A percentile compares a stretch with the other conserved stretches of the same genome.
Conservation (phyloP, 2,113 vertebrate species). For the Corythoichthys intestinalis region DNA sequence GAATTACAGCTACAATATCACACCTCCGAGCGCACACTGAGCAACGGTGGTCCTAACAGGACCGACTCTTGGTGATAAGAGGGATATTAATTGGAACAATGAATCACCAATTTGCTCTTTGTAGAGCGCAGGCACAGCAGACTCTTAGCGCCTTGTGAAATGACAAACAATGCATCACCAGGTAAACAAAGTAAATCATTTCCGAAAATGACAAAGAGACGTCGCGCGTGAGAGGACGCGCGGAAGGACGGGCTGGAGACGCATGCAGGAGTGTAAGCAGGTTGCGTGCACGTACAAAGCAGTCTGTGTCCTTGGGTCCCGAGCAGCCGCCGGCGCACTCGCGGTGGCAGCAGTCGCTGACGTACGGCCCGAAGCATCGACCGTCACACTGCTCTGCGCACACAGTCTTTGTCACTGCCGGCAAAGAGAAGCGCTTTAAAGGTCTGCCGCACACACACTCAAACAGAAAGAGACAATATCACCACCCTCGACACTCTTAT, state of each 20-base stretch:
- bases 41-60: not conserved
- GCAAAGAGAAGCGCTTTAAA: slow-evolving; percentile 40
- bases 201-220: slow-evolving; percentile 22
- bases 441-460: slow-evolving; percentile 31
- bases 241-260: not conserved
- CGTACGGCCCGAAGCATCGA: slow-evolving; percentile 91
- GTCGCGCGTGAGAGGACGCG: slow-evolving; percentile 14
- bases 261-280: not conserved
- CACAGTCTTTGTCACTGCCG: slow-evolving; percentile 90
- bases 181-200: slow-evolving; percentile 48
- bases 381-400: slow-evolving; percentile 96
- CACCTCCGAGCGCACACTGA: not conserved
- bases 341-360: slow-evolving; percentile 95
- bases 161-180: slow-evolving; percentile 51
- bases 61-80: slow-evolving; percentile 43
- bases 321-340: slow-evolving; percentile 94
- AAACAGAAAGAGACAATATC: slow-evolving; percentile 30
- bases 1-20: slow-evolving; percentile 64
- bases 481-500: slow-evolving; percentile 20
- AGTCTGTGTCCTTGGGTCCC: slow-evolving; percentile 94
- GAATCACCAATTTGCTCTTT: slow-evolving; percentile 59
- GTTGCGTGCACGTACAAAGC: slow-evolving; percentile 80
- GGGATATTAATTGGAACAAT: slow-evolving; percentile 55
- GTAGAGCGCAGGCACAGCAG: slow-evolving; percentile 13
- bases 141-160: slow-evolving; percentile 45